Evolutionary conservation across 2,113 vertebrate species (phyloP).

Genomic region (Laticauda laticaudata): DNA sequence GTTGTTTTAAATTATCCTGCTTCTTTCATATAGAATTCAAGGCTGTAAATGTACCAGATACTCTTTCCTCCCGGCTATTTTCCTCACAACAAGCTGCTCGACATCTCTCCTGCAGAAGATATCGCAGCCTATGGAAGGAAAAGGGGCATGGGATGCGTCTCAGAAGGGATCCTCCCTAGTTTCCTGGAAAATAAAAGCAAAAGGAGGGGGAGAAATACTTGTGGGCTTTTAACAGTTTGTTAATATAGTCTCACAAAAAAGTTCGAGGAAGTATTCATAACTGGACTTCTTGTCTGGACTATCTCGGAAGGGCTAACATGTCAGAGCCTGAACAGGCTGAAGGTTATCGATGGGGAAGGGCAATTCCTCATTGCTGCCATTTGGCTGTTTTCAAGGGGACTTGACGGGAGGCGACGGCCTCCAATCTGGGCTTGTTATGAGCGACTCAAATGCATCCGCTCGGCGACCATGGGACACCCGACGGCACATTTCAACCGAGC

Average conservation of each 20-base stretch:
- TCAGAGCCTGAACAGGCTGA: not conserved
- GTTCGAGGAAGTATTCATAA: not conserved
- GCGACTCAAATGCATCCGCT: not conserved
- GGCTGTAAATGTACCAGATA: not conserved
- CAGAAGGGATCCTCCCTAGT: not conserved
- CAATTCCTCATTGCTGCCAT: not conserved
- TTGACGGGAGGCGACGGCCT: not conserved
- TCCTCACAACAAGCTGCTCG: not conserved
- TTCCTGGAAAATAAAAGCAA: not conserved
- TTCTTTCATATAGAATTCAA: not conserved
- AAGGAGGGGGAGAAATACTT: not conserved
- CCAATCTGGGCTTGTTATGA: not conserved
- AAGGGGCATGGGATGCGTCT: not conserved
- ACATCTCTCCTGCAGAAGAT: not conserved
- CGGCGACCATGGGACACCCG: not conserved
- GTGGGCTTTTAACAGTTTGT: not conserved
- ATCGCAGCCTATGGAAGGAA: not conserved
- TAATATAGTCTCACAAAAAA: not conserved
- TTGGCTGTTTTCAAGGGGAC: not conserved
- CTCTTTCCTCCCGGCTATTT: not conserved
- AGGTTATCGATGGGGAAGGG: not conserved
- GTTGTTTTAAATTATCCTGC: too few relatives aligned
- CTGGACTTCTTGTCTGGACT: not conserved
- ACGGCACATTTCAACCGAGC: not conserved
- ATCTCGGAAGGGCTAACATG: not conserved